Conservation (phyloP, 2,797 vertebrate species). For the Enteromius thamalakanensis region DNA sequence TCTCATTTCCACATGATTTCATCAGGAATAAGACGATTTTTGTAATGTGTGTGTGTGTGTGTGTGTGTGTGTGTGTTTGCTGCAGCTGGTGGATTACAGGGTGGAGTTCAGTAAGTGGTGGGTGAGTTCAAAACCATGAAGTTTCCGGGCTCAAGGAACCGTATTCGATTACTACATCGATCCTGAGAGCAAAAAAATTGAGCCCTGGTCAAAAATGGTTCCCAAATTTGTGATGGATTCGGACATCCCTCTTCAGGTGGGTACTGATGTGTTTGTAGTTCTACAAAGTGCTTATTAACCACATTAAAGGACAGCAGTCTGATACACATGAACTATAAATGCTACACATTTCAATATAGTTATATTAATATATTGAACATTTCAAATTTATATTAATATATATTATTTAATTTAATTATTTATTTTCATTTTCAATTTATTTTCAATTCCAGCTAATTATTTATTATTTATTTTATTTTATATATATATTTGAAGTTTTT, state of each 20-base stretch:
- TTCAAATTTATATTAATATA: too few relatives aligned
- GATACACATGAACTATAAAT: not conserved
- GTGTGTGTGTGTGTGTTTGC: not conserved
- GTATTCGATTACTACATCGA: slow-evolving; percentile 96
- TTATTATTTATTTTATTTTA: not conserved
- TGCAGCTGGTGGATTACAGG: slow-evolving; percentile 89
- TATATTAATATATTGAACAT: too few relatives aligned
- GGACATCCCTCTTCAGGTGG: slow-evolving; percentile 89
- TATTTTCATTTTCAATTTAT: not conserved
- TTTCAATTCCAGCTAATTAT: not conserved
- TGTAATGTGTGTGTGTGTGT: not conserved
- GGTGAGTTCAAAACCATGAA: slow-evolving; percentile 95
- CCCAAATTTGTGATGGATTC: slow-evolving; percentile 88
- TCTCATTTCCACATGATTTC: not conserved
- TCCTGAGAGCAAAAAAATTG: slow-evolving; percentile 90
- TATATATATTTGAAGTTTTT: too few relatives aligned
- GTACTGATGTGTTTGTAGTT: not conserved
- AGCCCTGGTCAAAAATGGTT: slow-evolving; percentile 92
- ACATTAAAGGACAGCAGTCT: not conserved
- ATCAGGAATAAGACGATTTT: not conserved
- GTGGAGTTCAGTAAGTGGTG: slow-evolving; percentile 98
- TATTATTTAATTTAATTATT: not conserved
- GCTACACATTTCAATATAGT: not conserved
- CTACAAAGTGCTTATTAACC: not conserved
- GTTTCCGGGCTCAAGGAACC: slow-evolving; percentile 92